These are phyloP conservation scores for Blastobasis lacticolella DNA, from an alignment of 2,888 invertebrate species.

Conservation along the genomic window DNA sequence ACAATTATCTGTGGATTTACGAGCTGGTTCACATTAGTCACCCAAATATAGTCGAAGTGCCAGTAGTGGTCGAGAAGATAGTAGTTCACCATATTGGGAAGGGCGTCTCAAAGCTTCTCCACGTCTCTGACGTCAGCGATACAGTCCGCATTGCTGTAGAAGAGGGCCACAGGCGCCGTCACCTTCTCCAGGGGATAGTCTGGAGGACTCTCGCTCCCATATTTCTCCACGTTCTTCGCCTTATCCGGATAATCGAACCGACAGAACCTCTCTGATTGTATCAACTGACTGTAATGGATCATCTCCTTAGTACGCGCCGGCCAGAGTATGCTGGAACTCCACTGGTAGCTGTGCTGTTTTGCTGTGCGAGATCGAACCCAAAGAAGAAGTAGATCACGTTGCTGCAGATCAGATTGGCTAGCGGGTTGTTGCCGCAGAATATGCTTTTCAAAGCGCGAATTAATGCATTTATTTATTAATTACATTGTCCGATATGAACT, in stretches of 20 bases:
- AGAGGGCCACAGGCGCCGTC: constrained; percentile 41
- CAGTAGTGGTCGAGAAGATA: too few relatives aligned
- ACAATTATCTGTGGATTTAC: too few relatives aligned
- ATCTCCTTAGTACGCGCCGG: constrained; percentile 69
- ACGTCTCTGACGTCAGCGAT: constrained; percentile 76
- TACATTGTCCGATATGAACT: constrained; percentile 77
- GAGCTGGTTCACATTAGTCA: too few relatives aligned
- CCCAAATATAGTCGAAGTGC: too few relatives aligned
- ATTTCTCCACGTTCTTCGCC: constrained; percentile 32
- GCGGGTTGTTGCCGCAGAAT: constrained; percentile 54
- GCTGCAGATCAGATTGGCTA: constrained; percentile 70
- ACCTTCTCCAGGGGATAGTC: constrained; percentile 38
- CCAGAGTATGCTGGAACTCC: constrained; percentile 66
- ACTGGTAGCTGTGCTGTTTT: constrained; percentile 75
- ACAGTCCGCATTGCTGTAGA: constrained; percentile 75
- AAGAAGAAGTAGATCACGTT: constrained; percentile 74
- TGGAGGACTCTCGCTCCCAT: constrained; percentile 38
- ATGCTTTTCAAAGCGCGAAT: constrained; percentile 50
- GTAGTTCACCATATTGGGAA: too few relatives aligned
- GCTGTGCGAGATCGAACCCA: constrained; percentile 72
- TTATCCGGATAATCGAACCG: constrained; percentile 41
- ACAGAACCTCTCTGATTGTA: constrained; percentile 39
- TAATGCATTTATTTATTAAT: too few relatives aligned
- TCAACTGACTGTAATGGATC: constrained; percentile 69
- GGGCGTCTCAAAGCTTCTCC: constrained; percentile 15